These are phyloP conservation scores for Pseudococcus viburni DNA, from an alignment of 2,888 invertebrate genomes.

Conservation along the genomic window DNA sequence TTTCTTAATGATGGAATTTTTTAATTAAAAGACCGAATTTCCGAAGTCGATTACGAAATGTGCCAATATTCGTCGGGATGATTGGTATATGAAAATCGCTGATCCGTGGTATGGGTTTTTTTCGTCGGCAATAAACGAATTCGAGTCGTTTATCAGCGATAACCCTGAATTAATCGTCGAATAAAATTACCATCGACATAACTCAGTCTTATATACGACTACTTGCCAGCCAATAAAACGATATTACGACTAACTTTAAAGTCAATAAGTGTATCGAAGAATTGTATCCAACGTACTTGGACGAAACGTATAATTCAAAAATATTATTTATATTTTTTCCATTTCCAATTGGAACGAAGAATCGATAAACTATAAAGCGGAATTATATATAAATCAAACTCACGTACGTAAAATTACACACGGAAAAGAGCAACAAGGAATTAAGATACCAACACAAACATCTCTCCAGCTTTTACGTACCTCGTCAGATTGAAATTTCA, in stretches of 20 bases:
- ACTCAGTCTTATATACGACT: neutral
- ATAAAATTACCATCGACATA: conserved; percentile 1
- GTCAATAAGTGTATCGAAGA: neutral
- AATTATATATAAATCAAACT: too few species aligned
- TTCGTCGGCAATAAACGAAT: too few species aligned
- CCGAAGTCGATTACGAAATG: neutral
- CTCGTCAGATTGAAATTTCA: neutral
- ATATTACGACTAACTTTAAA: neutral
- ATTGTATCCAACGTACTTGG: neutral
- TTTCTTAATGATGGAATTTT: conserved; percentile 11
- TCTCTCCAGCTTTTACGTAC: too few species aligned
- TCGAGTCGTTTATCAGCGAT: neutral
- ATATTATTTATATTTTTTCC: neutral
- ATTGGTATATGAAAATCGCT: neutral
- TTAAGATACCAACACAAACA: neutral
- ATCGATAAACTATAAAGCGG: too few species aligned
- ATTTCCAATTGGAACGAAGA: too few species aligned
- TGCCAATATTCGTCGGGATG: neutral
- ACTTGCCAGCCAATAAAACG: neutral
- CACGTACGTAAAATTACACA: too few species aligned
- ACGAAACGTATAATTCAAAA: neutral
- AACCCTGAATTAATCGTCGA: neutral
- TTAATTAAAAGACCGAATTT: neutral
- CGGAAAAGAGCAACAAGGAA: neutral
- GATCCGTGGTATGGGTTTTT: too few species aligned